Conservation (phyloP, 2,797 vertebrate genomes). For the Rhynchonycteris naso region DNA sequence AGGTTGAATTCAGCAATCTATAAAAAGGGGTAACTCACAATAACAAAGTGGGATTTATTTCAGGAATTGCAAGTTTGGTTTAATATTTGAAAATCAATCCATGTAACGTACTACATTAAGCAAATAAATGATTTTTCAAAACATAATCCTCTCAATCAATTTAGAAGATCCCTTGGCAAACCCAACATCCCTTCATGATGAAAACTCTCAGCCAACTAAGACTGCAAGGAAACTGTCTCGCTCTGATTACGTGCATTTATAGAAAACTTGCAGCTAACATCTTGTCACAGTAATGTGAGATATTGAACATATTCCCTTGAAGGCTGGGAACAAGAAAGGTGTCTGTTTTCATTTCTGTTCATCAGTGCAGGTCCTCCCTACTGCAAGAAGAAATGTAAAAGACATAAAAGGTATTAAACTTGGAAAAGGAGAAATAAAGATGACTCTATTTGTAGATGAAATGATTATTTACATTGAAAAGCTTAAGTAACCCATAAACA, state of each 20-base stretch:
- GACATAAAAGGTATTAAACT: background rate
- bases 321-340: background rate
- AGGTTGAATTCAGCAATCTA: background rate
- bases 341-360: background rate
- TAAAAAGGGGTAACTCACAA: background rate
- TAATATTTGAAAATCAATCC: conserved; percentile 12
- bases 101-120: background rate
- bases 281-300: background rate
- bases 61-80: background rate
- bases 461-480: background rate
- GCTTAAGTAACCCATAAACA: background rate
- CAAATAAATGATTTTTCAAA: background rate
- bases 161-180: background rate
- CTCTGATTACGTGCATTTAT: background rate
- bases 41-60: background rate
- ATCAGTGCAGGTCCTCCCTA: background rate
- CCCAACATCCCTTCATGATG: background rate
- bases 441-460: background rate
- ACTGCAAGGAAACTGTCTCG: background rate
- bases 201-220: background rate
- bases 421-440: background rate
- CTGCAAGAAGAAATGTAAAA: background rate
- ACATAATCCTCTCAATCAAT: background rate
- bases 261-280: background rate
- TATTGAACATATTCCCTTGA: background rate